Percentiles rank a stretch among this genome's conserved stretches.
Evolutionary conservation across 92 coral and sea anemone genomes (phyloP).

Genomic region (Siderastrea radians): DNA sequence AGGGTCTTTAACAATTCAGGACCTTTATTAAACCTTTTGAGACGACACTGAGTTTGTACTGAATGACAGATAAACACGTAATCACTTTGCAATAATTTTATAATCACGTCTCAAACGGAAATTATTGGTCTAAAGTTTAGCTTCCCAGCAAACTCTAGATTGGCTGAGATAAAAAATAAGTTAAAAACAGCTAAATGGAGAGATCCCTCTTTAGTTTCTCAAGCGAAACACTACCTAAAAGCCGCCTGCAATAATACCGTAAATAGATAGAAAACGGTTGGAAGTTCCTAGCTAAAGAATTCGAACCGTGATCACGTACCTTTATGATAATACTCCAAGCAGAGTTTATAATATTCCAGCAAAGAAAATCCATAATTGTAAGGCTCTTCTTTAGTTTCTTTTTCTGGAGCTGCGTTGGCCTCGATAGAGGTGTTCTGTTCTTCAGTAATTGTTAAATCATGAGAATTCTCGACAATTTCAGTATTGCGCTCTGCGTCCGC

Average conservation of each 20-base stretch:
- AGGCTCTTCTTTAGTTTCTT: slow-evolving; percentile 59
- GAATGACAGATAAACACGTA: not conserved
- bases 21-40: no score
- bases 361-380: slow-evolving; percentile 91
- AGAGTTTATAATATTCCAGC: slow-evolving; percentile 89
- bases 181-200: no score
- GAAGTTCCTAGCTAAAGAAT: not conserved
- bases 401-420: slow-evolving; percentile 31
- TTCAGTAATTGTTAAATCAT: slow-evolving; percentile 94
- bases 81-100: not conserved
- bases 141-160: no score
- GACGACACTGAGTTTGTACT: no score
- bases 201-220: no score
- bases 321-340: slow-evolving; percentile 93
- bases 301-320: slow-evolving; percentile 64
- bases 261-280: not conserved
- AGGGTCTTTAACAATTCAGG: no score
- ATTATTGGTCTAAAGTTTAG: not conserved
- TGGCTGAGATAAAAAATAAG: no score
- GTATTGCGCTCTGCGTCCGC: slow-evolving; percentile 81
- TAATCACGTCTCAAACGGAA: no score
- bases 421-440: slow-evolving; percentile 71
- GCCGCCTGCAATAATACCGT: not conserved
- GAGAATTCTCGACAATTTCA: slow-evolving; percentile 67
- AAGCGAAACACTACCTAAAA: no score